Conservation (phyloP, 2,888 invertebrate genomes). For the Coelinius sp. region DNA sequence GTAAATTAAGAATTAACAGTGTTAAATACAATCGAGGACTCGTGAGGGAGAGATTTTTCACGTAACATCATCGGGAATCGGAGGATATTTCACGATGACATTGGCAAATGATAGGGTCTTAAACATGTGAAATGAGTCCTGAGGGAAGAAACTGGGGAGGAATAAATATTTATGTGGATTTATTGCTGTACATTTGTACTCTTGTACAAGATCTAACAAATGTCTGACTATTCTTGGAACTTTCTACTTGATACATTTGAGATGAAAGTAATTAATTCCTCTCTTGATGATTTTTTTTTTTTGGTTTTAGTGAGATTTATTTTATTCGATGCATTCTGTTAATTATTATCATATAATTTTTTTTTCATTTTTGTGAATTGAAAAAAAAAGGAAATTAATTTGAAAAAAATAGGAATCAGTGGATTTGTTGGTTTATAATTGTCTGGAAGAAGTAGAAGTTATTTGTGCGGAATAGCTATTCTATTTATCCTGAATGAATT, state of each 20-base stretch:
- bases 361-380: too few species aligned
- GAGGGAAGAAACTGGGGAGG: neutral
- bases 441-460: too few species aligned
- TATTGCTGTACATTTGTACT: neutral
- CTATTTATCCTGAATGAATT: too few species aligned
- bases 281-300: neutral
- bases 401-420: too few species aligned
- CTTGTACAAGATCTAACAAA: neutral
- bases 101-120: neutral
- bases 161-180: neutral
- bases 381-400: too few species aligned
- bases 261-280: neutral
- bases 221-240: neutral
- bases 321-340: too few species aligned
- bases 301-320: neutral
- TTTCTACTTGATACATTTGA: slow-evolving; percentile 6
- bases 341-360: too few species aligned
- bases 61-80: neutral
- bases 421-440: too few species aligned
- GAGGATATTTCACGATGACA: neutral
- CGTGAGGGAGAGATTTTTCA: too few species aligned
- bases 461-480: too few species aligned
- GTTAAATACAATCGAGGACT: too few species aligned
- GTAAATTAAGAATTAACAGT: too few species aligned
- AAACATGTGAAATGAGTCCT: neutral